Evolutionary conservation across 2,113 vertebrate genomes (phyloP).

Genomic region (Antigone vipio): DNA sequence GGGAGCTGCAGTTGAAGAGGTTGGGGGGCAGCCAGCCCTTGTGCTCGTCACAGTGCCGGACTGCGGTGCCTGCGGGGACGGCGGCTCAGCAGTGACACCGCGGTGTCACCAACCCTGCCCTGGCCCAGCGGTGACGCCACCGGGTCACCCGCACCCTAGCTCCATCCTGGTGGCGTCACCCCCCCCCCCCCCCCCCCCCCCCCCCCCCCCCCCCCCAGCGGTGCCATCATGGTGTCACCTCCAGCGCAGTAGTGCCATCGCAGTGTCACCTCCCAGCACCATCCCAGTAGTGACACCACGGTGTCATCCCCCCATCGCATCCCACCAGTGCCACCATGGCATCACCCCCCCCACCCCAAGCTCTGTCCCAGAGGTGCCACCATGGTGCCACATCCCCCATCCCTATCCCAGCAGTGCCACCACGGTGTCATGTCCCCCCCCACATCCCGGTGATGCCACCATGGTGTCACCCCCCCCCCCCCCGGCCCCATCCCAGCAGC

Average conservation of each 20-base stretch:
- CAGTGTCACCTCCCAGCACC: too few species aligned
- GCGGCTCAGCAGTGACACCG: not conserved
- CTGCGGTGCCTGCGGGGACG: slow-evolving; percentile 80
- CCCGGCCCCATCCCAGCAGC: too few species aligned
- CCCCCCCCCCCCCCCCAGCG: too few species aligned
- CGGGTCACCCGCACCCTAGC: too few species aligned
- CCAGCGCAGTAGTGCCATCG: too few species aligned
- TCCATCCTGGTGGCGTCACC: too few species aligned
- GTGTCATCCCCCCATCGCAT: not conserved
- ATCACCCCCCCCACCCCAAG: not conserved
- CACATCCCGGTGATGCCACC: not conserved
- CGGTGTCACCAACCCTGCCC: not conserved
- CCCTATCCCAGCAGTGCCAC: not conserved
- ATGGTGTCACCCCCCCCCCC: not conserved
- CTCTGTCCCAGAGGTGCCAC: not conserved
- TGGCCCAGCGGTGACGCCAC: not conserved
- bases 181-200: too few species aligned
- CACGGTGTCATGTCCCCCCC: not conserved
- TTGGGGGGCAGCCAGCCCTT: slow-evolving; percentile 92
- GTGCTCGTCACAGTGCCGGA: slow-evolving; percentile 95
- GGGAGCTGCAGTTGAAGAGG: slow-evolving; percentile 92
- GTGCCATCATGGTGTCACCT: too few species aligned
- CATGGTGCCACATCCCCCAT: not conserved
- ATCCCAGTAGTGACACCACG: not conserved
- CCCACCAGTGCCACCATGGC: rapidly evolving